Evolutionary conservation across 2,113 vertebrate species (phyloP).

Genomic region (Lepus timidus): DNA sequence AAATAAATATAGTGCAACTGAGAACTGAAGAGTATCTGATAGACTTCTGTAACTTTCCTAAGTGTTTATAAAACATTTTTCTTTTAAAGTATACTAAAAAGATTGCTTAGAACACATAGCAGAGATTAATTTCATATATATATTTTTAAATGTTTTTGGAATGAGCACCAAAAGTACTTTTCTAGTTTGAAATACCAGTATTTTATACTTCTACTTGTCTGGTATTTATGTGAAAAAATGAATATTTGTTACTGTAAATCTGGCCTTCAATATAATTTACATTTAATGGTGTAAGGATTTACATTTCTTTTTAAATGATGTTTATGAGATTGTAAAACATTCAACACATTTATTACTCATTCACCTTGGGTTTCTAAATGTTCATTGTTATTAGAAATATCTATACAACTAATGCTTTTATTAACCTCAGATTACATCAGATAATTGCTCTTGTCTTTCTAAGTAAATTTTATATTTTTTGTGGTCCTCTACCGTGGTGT

Average conservation of each 20-base stretch:
- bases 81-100: slow-evolving; percentile 27
- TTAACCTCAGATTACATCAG: not conserved
- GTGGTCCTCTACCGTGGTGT: not conserved
- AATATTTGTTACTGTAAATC: not conserved
- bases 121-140: not conserved
- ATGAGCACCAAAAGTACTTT: not conserved
- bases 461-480: slow-evolving; percentile 40
- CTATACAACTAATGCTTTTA: not conserved
- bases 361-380: slow-evolving; percentile 24
- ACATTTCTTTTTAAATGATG: not conserved
- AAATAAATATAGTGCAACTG: slow-evolving; percentile 57
- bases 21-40: not conserved
- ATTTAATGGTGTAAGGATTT: not conserved
- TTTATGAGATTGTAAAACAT: not conserved
- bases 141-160: slow-evolving; percentile 11
- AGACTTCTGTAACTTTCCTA: slow-evolving; percentile 25
- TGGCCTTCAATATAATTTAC: not conserved
- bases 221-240: not conserved
- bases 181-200: not conserved
- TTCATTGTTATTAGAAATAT: not conserved
- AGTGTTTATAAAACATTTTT: not conserved
- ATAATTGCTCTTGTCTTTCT: not conserved
- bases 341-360: slow-evolving; percentile 23
- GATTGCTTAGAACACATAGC: not conserved
- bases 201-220: slow-evolving; percentile 26